A percentile compares a stretch with the other conserved stretches of the same genome.
Conservation (phyloP, 2,797 vertebrate species). For the Sciurus vulgaris region DNA sequence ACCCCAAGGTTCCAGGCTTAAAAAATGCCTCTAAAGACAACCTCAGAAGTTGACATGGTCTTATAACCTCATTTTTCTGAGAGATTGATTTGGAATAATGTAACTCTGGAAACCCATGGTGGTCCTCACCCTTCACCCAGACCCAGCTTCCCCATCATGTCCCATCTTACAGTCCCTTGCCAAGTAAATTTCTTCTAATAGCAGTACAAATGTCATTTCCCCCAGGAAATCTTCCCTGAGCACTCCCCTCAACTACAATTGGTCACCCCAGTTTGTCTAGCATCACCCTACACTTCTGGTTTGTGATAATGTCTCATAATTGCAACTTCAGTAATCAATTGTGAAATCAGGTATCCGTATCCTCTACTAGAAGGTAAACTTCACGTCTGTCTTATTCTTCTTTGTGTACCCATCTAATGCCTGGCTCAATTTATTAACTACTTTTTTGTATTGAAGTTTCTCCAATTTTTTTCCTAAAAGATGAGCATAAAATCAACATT, state of each 20-base stretch:
- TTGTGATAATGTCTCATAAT: neutral
- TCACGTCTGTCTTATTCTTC: neutral
- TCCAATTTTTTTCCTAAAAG: neutral
- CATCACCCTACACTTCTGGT: neutral
- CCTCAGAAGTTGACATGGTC: neutral
- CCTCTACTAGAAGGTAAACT: neutral
- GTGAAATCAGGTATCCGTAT: neutral
- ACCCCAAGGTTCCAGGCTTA: neutral
- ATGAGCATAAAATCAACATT: constrained; percentile 27
- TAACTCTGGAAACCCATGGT: neutral
- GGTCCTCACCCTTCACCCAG: neutral
- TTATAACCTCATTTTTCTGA: neutral
- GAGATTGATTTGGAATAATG: neutral
- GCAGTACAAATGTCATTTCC: neutral
- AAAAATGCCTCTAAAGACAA: neutral
- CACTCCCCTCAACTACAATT: neutral
- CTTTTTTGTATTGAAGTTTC: constrained; percentile 56
- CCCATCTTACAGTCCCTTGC: neutral
- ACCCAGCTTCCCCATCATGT: neutral
- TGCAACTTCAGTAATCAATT: neutral
- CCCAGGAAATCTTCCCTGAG: neutral
- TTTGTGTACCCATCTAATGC: neutral
- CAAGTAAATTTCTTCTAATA: neutral
- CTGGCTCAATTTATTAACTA: constrained; percentile 37
- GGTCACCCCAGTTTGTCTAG: neutral